Conservation (phyloP, 2,888 invertebrate species). For the Diaperis boleti region DNA sequence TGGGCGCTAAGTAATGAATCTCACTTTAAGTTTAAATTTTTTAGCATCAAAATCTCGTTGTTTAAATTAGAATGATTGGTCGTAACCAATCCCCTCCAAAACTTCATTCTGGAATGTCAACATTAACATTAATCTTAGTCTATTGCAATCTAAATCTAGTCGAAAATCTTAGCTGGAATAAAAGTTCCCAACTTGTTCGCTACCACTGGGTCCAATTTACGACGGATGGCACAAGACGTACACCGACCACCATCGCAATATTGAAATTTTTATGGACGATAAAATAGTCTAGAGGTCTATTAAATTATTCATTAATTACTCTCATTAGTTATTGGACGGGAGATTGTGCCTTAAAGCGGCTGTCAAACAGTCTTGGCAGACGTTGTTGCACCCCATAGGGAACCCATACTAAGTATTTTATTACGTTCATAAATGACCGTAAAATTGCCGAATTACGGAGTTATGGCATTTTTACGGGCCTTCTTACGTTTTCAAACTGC, state of each 20-base stretch:
- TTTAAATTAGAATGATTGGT: too few species aligned
- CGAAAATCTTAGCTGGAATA: too few species aligned
- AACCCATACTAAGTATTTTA: slow-evolving; percentile 53
- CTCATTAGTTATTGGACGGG: slow-evolving; percentile 32
- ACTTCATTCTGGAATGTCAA: too few species aligned
- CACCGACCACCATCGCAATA: slow-evolving; percentile 31
- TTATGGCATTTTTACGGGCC: slow-evolving; percentile 47
- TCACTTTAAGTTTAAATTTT: too few species aligned
- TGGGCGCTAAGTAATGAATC: too few species aligned
- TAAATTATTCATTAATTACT: slow-evolving; percentile 41
- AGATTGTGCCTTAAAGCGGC: slow-evolving; percentile 26
- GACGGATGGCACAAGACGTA: slow-evolving; percentile 22
- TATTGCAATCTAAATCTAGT: too few species aligned
- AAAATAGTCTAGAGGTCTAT: slow-evolving; percentile 37
- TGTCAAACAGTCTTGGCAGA: slow-evolving; percentile 17
- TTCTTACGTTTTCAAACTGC: slow-evolving; percentile 21
- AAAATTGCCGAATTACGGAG: slow-evolving; percentile 52
- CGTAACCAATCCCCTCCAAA: too few species aligned
- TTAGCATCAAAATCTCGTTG: too few species aligned
- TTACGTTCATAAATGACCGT: slow-evolving; percentile 47
- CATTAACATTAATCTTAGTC: too few species aligned
- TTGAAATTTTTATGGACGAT: slow-evolving; percentile 40
- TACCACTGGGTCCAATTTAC: slow-evolving; percentile 7
- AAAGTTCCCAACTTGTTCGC: too few species aligned
- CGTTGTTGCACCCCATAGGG: slow-evolving; percentile 43